Evolutionary conservation across 2,113 vertebrate species (phyloP), one percentile per base, ranked within the genome.

Genomic region (Ondatra zibethicus): DNA sequence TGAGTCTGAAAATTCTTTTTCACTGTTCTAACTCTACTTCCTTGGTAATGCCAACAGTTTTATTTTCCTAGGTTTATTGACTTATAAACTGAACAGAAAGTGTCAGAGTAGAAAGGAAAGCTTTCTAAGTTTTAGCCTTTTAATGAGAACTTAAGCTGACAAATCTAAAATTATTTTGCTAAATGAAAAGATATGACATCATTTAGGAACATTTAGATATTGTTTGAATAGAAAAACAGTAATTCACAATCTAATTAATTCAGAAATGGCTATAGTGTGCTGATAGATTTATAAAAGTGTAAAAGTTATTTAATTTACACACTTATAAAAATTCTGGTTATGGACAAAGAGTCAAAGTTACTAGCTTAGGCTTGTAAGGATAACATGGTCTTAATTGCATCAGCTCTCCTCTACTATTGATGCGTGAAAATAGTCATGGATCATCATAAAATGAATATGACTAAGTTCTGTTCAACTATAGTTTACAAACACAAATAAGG

Each of bases 141-240:
- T 91, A 94, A 96, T 96, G 65, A 97, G 36, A 70, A 61, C 63
- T 97, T 77, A 91, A 61, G n/a, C 80, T 93, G 90, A 72, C 55
- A 98, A 97, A 97, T 97, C 84, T 97, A 98, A 96, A 66, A 55
- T 66, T 77, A 58, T 97, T 98, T 97, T 96, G 96, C 42, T 52
- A 96, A 77, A 96, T 97, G 94, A 90, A 93, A 97, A 93, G 27
- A 55, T 88, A 91, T 97, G 25, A 86, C 97, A 97, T 96, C 86
- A 97, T 97, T 98, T 91, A 97, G 31, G 93, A 65, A 91, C 82
- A 97, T 92, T 98, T 97, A 97, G 63, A 23, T 97, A 78, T 42
- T 95, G 33, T 31, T 90, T 73, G 88, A 96, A 52, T 90, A 93
- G 29, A 97, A 91, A 91, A 97, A 92, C 66, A 97, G 85, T 94